Evolutionary conservation across 1,140 invertebrate genomes (phyloP).

Genomic region (Bombus waltoni): DNA sequence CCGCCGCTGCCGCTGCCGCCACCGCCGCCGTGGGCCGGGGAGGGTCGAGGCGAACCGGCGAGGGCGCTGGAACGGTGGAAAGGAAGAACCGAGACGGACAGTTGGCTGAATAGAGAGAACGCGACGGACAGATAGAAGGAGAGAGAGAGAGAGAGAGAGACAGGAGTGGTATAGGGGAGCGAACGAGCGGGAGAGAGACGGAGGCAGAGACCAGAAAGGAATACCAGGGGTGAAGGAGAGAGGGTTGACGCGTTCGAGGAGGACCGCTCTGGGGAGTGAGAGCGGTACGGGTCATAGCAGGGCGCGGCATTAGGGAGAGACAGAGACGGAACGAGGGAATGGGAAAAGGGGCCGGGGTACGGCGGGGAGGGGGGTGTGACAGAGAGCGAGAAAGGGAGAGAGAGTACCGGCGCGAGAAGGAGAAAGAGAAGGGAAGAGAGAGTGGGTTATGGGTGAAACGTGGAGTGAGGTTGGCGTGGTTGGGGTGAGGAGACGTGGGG

Average conservation of each 20-base stretch:
- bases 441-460: slow-evolving; percentile 63
- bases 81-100: slow-evolving; percentile 57
- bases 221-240: slow-evolving; percentile 57
- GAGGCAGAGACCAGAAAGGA: slow-evolving; percentile 38
- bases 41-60: slow-evolving; percentile 62
- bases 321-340: slow-evolving; percentile 21
- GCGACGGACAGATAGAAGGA: neutral
- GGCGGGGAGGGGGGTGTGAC: slow-evolving; percentile 39
- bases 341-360: slow-evolving; percentile 20
- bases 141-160: slow-evolving; percentile 41
- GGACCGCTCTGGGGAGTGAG: slow-evolving; percentile 65
- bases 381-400: slow-evolving; percentile 56
- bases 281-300: slow-evolving; percentile 60
- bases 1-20: no score
- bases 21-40: slow-evolving; percentile 52
- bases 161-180: neutral
- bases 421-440: slow-evolving; percentile 52
- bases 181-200: slow-evolving; percentile 3
- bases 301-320: slow-evolving; percentile 49
- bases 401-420: slow-evolving; percentile 40
- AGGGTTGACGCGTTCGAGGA: slow-evolving; percentile 65
- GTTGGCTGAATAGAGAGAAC: slow-evolving; percentile 50
- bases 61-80: slow-evolving; percentile 49
- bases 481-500: slow-evolving; percentile 57
- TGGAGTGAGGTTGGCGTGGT: slow-evolving; percentile 57